These are phyloP conservation scores for Tyto alba DNA, from an alignment of 2,113 vertebrate species.

Conservation along the genomic window DNA sequence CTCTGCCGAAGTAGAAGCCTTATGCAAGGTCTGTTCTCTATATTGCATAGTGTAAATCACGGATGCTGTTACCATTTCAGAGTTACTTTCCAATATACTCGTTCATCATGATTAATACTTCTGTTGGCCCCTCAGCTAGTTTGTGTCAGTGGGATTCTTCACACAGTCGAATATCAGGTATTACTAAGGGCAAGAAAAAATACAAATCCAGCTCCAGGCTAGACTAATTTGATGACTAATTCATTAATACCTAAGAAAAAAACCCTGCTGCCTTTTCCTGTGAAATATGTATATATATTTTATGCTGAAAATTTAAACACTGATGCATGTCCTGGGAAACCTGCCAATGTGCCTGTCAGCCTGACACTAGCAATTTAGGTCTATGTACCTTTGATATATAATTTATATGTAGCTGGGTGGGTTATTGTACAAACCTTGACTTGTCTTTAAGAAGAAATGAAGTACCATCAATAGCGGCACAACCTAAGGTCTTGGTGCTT, in stretches of 20 bases:
- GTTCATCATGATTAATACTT: background rate
- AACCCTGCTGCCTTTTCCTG: background rate
- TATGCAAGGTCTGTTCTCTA: accelerated
- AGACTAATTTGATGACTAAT: slow-evolving; percentile 34
- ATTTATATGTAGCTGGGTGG: slow-evolving; percentile 32
- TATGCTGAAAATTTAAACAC: slow-evolving; percentile 2
- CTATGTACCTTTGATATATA: slow-evolving; percentile 39
- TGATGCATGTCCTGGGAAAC: slow-evolving; percentile 27
- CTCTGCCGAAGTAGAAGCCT: background rate
- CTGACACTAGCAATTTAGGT: slow-evolving; percentile 46
- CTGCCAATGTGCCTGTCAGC: slow-evolving; percentile 30
- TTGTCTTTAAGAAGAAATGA: slow-evolving; percentile 42
- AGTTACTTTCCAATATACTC: background rate
- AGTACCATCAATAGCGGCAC: slow-evolving; percentile 1
- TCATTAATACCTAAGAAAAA: background rate
- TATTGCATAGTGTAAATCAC: accelerated
- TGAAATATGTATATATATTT: background rate
- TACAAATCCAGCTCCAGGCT: slow-evolving; percentile 7
- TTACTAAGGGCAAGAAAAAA: background rate
- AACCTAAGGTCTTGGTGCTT: slow-evolving; percentile 8
- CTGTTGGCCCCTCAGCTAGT: background rate
- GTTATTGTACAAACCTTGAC: slow-evolving; percentile 42
- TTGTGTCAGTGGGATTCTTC: background rate
- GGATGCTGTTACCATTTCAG: background rate
- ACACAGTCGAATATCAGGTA: background rate